These are phyloP conservation scores for Aurelia sp. DNA, from an alignment of 30 jellyfish, hydroid and myxozoan species.

Conservation along the genomic window DNA sequence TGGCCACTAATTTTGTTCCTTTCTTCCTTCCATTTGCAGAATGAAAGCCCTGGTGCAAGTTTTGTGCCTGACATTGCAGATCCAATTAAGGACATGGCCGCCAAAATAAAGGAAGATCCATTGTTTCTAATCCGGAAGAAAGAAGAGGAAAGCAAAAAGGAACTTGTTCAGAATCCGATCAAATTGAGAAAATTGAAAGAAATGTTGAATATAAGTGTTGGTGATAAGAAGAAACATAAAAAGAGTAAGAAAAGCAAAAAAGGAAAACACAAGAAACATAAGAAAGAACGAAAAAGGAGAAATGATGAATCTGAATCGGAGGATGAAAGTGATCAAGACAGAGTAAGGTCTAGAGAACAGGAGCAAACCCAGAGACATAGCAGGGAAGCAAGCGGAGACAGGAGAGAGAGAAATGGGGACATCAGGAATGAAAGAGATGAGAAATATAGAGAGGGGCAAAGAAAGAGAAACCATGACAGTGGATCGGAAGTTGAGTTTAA, in stretches of 20 bases:
- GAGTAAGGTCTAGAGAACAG: not conserved
- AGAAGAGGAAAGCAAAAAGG: conserved; percentile 89
- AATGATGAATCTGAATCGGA: not conserved
- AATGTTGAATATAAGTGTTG: conserved; percentile 63
- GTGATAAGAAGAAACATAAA: conserved; percentile 46
- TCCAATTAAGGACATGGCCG: conserved; percentile 77
- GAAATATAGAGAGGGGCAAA: not conserved
- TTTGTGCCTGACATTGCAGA: conserved; percentile 50
- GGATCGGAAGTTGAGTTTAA: too few relatives aligned
- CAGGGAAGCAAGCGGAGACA: not conserved
- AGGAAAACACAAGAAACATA: conserved; percentile 58
- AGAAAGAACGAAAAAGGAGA: conserved; percentile 17
- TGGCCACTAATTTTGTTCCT: not conserved
- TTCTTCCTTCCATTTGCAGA: conserved; percentile 2
- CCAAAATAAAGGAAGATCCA: conserved; percentile 96
- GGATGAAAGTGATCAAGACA: not conserved
- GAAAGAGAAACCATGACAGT: not conserved
- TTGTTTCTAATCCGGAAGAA: conserved; percentile 83
- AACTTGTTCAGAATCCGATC: conserved; percentile 80
- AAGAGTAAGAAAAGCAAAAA: conserved; percentile 46
- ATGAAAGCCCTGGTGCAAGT: conserved; percentile 49
- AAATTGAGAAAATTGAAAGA: conserved; percentile 76
- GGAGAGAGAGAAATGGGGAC: conserved; percentile 2
- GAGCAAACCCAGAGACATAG: not conserved
- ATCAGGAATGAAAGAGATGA: too few relatives aligned